These are phyloP conservation scores for Oreochromis grahami DNA, from an alignment of 2,797 vertebrate genomes.

Conservation along the genomic window DNA sequence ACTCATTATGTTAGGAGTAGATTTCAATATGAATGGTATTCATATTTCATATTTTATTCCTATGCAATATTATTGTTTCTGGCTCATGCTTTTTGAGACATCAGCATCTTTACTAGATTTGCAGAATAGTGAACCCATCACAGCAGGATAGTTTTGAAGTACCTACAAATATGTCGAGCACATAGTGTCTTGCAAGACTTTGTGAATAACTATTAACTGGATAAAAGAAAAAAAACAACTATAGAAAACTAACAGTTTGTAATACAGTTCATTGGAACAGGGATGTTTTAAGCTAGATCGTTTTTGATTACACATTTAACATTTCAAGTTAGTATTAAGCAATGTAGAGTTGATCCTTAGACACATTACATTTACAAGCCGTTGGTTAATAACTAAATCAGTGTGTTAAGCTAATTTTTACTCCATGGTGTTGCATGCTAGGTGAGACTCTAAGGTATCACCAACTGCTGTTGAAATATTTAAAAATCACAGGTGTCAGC, in stretches of 20 bases:
- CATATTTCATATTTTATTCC: conserved; percentile 40
- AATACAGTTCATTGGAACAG: background rate
- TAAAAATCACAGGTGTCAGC: background rate
- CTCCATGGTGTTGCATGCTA: background rate
- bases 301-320: background rate
- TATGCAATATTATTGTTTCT: conserved; percentile 28
- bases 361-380: background rate
- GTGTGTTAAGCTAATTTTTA: background rate
- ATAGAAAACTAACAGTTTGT: background rate
- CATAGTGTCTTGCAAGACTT: background rate
- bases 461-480: background rate
- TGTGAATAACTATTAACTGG: background rate
- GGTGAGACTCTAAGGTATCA: background rate
- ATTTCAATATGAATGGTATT: conserved; percentile 43
- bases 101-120: conserved; percentile 39
- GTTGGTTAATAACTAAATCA: background rate
- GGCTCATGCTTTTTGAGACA: conserved; percentile 23
- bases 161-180: background rate
- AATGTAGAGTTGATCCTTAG: background rate
- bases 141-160: background rate
- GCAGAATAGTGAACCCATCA: background rate
- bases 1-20: conserved; percentile 27
- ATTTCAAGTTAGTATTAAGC: background rate
- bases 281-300: background rate
- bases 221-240: background rate